These are phyloP conservation scores for Pseudococcus jackbeardsleyi DNA, from an alignment of 2,888 invertebrate species.

Conservation along the genomic window DNA sequence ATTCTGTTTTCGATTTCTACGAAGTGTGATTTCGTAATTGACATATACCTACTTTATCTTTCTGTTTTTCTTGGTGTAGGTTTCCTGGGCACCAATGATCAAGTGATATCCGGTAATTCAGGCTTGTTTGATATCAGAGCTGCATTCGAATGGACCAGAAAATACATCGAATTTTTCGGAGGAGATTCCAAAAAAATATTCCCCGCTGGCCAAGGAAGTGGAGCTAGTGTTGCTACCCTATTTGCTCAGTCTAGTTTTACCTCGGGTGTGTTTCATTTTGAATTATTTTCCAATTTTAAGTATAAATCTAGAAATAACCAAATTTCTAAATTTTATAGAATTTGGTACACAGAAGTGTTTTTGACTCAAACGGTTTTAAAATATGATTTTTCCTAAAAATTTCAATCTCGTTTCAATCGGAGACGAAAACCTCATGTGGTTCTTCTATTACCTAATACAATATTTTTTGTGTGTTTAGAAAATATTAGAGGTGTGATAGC, in stretches of 20 bases:
- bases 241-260: constrained; percentile 72
- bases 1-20: neutral
- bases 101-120: constrained; percentile 81
- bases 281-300: constrained; percentile 6
- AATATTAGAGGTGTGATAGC: constrained; percentile 77
- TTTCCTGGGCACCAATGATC: constrained; percentile 80
- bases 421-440: too few species aligned
- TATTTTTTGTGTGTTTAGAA: constrained; percentile 69
- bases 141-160: constrained; percentile 80
- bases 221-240: constrained; percentile 81
- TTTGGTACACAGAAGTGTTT: too few species aligned
- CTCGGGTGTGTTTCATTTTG: constrained; percentile 59
- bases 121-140: constrained; percentile 82
- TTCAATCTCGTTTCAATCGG: too few species aligned
- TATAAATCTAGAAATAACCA: too few species aligned
- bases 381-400: too few species aligned
- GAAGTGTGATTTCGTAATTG: neutral
- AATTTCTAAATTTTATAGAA: too few species aligned
- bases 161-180: constrained; percentile 83
- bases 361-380: too few species aligned
- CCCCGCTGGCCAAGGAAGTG: constrained; percentile 83
- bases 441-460: neutral
- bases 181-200: constrained; percentile 81
- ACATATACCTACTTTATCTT: neutral
- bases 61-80: constrained; percentile 71